These are phyloP conservation scores for Apoderus coryli DNA, from an alignment of 2,888 invertebrate genomes.

Conservation along the genomic window DNA sequence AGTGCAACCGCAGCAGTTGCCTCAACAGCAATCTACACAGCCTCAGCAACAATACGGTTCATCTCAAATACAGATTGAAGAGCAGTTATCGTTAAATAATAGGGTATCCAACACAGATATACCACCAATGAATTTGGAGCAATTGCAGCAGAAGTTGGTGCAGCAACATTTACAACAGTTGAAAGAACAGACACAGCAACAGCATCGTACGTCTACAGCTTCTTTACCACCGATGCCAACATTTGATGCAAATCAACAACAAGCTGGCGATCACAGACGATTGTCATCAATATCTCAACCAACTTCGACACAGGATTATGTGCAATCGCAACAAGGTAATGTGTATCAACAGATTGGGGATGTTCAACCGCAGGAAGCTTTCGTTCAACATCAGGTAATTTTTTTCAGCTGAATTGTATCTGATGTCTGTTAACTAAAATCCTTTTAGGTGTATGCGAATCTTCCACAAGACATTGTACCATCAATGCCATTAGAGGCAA, in stretches of 20 bases:
- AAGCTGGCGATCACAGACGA: constrained; percentile 23
- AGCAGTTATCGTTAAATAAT: constrained; percentile 14
- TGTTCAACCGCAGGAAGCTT: constrained; percentile 16
- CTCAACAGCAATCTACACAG: constrained; percentile 15
- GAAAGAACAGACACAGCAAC: constrained; percentile 20
- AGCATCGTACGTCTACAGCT: constrained; percentile 21
- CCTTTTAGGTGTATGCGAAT: no score
- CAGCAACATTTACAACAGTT: constrained; percentile 24
- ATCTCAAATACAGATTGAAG: constrained; percentile 17
- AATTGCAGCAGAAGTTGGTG: constrained; percentile 28
- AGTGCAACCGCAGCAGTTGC: constrained; percentile 18
- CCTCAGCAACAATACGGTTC: constrained; percentile 15
- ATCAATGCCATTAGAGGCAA: no score
- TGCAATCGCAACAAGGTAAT: constrained; percentile 19
- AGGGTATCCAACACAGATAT: constrained; percentile 23
- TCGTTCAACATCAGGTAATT: constrained; percentile 8
- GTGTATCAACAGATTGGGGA: constrained; percentile 20
- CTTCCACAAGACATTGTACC: no score
- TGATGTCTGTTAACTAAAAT: no score
- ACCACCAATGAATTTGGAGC: constrained; percentile 27
- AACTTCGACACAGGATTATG: constrained; percentile 23
- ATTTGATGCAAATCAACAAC: constrained; percentile 21
- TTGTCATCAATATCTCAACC: constrained; percentile 29
- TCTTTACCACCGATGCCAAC: constrained; percentile 27
- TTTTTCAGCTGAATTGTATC: no score